phyloP scores from a whole-genome alignment of 2,888 invertebrate species.

The Tachystola acroxantha region DNA sequence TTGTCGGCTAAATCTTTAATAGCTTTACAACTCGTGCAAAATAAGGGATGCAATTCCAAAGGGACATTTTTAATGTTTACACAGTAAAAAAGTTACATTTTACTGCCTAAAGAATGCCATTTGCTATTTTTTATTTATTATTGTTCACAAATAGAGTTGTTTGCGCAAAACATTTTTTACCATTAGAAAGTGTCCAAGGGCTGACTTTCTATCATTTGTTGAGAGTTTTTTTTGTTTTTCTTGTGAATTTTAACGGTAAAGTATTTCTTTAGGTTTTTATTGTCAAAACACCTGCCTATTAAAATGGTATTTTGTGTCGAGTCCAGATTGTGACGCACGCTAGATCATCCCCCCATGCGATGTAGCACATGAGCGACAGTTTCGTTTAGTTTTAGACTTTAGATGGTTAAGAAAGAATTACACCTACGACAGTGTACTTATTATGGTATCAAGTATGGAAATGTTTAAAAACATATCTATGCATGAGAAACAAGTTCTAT shows the following conservation, averaged over 20 bases:
- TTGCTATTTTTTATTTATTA: slow-evolving; percentile 16
- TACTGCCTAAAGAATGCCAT: slow-evolving; percentile 15
- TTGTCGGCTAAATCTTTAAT: slow-evolving; percentile 3
- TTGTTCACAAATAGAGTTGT: slow-evolving; percentile 13
- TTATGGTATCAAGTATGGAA: too few relatives aligned
- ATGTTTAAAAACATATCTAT: too few relatives aligned
- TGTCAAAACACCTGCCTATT: too few relatives aligned
- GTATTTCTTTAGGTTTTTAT: not conserved
- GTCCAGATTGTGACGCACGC: too few relatives aligned
- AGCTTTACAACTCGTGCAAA: slow-evolving; percentile 10
- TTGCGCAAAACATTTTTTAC: slow-evolving; percentile 45
- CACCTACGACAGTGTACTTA: too few relatives aligned
- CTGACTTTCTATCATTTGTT: slow-evolving; percentile 24
- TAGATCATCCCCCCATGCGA: too few relatives aligned
- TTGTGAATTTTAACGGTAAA: not conserved
- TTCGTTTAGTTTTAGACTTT: too few relatives aligned
- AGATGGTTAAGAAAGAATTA: too few relatives aligned
- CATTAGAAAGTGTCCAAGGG: slow-evolving; percentile 46
- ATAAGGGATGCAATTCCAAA: slow-evolving; percentile 3
- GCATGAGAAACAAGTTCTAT: too few relatives aligned
- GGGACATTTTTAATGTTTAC: slow-evolving; percentile 8
- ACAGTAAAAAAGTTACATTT: too few relatives aligned
- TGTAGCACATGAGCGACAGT: too few relatives aligned
- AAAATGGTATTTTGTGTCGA: too few relatives aligned
- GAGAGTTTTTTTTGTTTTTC: slow-evolving; percentile 15